phyloP scores from a whole-genome alignment of 2,113 vertebrate genomes.

The Cephalopterus ornatus region DNA sequence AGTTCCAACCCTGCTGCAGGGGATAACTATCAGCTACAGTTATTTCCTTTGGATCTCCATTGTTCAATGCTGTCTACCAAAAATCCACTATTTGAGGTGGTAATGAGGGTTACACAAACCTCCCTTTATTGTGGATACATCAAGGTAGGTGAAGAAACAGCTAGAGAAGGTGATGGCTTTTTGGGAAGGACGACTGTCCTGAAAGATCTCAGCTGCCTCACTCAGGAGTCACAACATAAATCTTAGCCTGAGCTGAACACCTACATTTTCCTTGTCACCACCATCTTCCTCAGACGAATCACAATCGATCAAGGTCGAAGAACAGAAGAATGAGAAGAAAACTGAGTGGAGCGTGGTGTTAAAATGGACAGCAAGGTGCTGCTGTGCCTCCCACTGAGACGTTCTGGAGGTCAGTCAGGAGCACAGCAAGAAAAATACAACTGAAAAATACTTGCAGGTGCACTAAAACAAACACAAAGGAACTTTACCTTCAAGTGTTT shows the following conservation, averaged over 20 bases:
- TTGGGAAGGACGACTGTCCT: background rate
- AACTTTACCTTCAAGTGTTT: background rate
- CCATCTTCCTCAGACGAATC: background rate
- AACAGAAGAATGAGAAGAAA: rapidly evolving
- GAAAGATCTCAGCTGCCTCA: background rate
- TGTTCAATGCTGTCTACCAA: background rate
- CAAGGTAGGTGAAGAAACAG: background rate
- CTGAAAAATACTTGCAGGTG: background rate
- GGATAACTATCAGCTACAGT: background rate
- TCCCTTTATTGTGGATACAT: background rate
- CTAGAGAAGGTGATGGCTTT: background rate
- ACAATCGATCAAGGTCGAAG: background rate
- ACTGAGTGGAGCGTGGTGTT: rapidly evolving
- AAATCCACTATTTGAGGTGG: background rate
- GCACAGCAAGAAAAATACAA: background rate
- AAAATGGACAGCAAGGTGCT: background rate
- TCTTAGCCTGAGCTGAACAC: background rate
- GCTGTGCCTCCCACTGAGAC: background rate
- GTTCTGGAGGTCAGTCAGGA: background rate
- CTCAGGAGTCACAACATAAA: background rate
- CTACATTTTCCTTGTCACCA: background rate
- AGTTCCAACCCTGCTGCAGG: background rate
- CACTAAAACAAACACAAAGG: background rate
- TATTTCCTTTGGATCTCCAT: background rate
- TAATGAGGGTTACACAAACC: background rate